Evolutionary conservation across 1,140 invertebrate genomes (phyloP).

Genomic region (Drosophila kohkoa): DNA sequence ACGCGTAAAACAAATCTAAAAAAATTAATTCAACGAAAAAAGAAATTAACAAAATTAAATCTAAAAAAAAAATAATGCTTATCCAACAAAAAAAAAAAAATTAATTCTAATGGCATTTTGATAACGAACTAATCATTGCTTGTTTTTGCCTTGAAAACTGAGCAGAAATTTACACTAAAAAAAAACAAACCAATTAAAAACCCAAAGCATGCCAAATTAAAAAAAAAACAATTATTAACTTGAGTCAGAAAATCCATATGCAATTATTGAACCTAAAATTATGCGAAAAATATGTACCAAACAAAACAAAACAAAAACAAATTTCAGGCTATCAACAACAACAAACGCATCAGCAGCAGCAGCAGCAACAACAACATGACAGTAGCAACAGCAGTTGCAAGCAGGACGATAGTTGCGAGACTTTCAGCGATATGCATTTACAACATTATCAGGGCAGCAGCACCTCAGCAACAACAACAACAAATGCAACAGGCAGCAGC

Average conservation of each 20-base stretch:
- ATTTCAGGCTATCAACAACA: slow-evolving; percentile 74
- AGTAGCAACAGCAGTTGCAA: slow-evolving; percentile 51
- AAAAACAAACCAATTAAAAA: slow-evolving; percentile 22
- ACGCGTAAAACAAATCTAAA: slow-evolving; percentile 42
- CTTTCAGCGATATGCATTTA: slow-evolving; percentile 44
- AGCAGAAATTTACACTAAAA: slow-evolving; percentile 49
- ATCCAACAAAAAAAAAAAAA: slow-evolving; percentile 39
- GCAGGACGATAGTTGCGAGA: slow-evolving; percentile 53
- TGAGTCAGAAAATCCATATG: slow-evolving; percentile 27
- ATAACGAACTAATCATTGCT: slow-evolving; percentile 71
- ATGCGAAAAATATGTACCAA: slow-evolving; percentile 53
- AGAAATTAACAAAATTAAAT: slow-evolving; percentile 63
- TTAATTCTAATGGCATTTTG: slow-evolving; percentile 63
- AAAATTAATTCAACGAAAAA: slow-evolving; percentile 47
- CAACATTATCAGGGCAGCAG: slow-evolving; percentile 41
- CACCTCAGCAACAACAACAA: slow-evolving; percentile 12
- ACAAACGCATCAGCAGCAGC: slow-evolving; percentile 47
- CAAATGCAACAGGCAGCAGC: slow-evolving; percentile 6
- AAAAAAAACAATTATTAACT: slow-evolving; percentile 46
- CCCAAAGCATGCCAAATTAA: slow-evolving; percentile 53
- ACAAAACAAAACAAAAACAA: slow-evolving; percentile 78
- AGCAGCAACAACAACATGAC: slow-evolving; percentile 51
- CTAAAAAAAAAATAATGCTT: slow-evolving; percentile 58
- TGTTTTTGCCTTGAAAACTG: slow-evolving; percentile 65
- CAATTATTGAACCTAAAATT: slow-evolving; percentile 40